Conservation (phyloP, 2,797 vertebrate species). For the Bryconaethiops microstoma region DNA sequence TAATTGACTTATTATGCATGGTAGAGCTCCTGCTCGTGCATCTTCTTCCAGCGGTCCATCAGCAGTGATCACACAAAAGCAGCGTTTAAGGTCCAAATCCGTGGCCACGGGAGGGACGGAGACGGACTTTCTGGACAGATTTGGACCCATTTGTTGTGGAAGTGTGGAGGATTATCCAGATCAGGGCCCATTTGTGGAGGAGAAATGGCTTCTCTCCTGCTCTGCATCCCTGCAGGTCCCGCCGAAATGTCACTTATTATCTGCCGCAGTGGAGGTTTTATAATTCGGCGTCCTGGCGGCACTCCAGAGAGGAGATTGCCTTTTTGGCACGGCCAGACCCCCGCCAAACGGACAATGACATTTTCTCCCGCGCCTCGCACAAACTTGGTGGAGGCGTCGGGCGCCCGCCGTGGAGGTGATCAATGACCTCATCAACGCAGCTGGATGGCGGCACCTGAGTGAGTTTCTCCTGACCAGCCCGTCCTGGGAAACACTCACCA, state of each 20-base stretch:
- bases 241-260: conserved; percentile 58
- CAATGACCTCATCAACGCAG: conserved; percentile 17
- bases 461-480: background rate
- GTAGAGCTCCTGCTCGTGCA: background rate
- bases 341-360: conserved; percentile 37
- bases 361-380: conserved; percentile 38
- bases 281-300: conserved; percentile 34
- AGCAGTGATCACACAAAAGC: conserved; percentile 20
- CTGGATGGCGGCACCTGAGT: background rate
- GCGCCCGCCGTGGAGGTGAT: conserved; percentile 16
- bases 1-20: background rate
- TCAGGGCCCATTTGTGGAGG: conserved; percentile 53
- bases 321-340: conserved; percentile 15
- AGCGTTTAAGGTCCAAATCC: conserved; percentile 38
- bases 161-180: conserved; percentile 57
- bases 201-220: conserved; percentile 31
- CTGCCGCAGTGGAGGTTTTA: conserved; percentile 41
- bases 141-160: conserved; percentile 55
- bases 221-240: conserved; percentile 35
- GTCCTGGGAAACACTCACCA: background rate
- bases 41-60: background rate
- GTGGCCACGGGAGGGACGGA: conserved; percentile 16
- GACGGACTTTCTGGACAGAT: conserved; percentile 47
- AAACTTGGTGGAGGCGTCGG: conserved; percentile 26
- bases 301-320: conserved; percentile 30